phyloP scores from a whole-genome alignment of 2,888 invertebrate species.

The Alcis repandata region DNA sequence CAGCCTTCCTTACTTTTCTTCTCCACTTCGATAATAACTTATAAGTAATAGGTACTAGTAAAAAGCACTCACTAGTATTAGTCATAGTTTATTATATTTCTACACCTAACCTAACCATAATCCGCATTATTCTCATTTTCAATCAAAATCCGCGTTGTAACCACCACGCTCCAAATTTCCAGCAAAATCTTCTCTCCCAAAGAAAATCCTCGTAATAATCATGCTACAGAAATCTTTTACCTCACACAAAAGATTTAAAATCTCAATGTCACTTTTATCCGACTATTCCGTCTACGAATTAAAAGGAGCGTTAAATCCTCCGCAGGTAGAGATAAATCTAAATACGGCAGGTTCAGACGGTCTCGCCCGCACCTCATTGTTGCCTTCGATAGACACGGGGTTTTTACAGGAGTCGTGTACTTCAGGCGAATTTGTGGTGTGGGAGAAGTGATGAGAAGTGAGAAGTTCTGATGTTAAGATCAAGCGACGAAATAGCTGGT shows the following conservation, averaged over 20 bases:
- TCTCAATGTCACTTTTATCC: conserved; percentile 27
- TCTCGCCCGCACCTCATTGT: conserved; percentile 46
- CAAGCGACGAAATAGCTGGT: too few relatives aligned
- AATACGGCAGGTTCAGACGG: conserved; percentile 44
- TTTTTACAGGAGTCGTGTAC: conserved; percentile 42
- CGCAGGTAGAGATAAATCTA: conserved; percentile 40
- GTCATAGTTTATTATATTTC: too few relatives aligned
- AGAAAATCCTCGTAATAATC: conserved; percentile 11
- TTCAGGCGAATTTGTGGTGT: conserved; percentile 26
- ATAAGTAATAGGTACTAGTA: too few relatives aligned
- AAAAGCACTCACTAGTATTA: too few relatives aligned
- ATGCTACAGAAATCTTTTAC: background rate
- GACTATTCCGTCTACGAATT: conserved; percentile 30
- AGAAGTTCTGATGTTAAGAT: too few relatives aligned
- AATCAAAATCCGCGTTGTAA: background rate
- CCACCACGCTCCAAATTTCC: background rate
- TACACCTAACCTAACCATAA: too few relatives aligned
- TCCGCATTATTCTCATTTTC: too few relatives aligned
- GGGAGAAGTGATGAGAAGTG: conserved; percentile 13
- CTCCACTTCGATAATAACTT: too few relatives aligned
- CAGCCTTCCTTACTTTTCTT: too few relatives aligned
- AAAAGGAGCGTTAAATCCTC: conserved; percentile 33
- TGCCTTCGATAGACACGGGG: conserved; percentile 39
- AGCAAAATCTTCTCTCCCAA: too few relatives aligned
- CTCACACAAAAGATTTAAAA: conserved; percentile 22